phyloP scores from a whole-genome alignment of 2,113 vertebrate species.

The Smithornis capensis region DNA sequence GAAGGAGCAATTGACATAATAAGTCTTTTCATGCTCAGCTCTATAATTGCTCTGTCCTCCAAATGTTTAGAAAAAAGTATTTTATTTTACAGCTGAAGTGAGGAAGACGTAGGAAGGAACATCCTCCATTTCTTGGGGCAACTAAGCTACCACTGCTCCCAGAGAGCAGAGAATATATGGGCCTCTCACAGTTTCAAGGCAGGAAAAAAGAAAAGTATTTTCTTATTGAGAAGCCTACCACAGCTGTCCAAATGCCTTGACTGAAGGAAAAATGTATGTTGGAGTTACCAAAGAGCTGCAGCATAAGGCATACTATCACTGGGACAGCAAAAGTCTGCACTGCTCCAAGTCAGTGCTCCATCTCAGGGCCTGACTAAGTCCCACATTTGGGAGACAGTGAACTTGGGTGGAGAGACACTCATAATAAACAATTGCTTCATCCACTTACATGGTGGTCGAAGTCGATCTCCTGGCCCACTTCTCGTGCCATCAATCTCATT shows the following conservation, averaged over 20 bases:
- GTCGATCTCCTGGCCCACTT: constrained; percentile 72
- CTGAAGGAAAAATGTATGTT: not conserved
- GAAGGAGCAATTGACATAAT: not conserved
- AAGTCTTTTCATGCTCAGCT: not conserved
- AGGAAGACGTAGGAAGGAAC: not conserved
- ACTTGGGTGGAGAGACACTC: not conserved
- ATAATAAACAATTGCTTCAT: not conserved
- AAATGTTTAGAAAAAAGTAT: not conserved
- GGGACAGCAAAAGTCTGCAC: not conserved
- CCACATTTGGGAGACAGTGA: not conserved
- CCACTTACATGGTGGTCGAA: constrained; percentile 86
- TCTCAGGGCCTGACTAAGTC: not conserved
- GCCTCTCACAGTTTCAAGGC: not conserved
- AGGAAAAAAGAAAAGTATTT: not conserved
- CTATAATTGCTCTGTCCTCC: not conserved
- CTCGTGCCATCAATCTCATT: constrained; percentile 86
- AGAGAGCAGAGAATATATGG: not conserved
- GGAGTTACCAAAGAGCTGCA: not conserved
- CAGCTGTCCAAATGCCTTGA: not conserved
- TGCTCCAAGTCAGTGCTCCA: not conserved
- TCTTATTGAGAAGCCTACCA: not conserved
- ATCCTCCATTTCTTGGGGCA: not conserved
- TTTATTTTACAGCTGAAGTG: not conserved
- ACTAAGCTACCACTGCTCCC: not conserved
- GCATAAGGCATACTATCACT: rapidly evolving